A percentile compares a stretch with the other conserved stretches of the same genome.
Evolutionary conservation across 2,888 invertebrate genomes (phyloP).

Genomic region (Neria commutata): DNA sequence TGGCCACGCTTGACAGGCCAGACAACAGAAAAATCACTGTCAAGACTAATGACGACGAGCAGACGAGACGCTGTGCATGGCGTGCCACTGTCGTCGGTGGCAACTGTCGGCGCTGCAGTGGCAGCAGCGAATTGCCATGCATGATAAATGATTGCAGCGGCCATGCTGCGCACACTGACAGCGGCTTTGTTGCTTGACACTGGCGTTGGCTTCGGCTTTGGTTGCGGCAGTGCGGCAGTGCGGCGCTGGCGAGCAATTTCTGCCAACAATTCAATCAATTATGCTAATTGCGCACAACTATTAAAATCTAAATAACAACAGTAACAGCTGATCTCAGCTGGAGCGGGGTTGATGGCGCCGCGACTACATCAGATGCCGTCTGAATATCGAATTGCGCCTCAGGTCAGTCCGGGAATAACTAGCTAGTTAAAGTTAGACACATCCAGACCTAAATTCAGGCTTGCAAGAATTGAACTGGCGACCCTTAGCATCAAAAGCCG

Average conservation of each 20-base stretch:
- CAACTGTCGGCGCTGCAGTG: not conserved
- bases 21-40: constrained; percentile 39
- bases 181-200: no score
- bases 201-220: no score
- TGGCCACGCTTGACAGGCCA: no score
- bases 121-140: not conserved
- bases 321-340: not conserved
- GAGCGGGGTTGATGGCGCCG: no score
- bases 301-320: constrained; percentile 23
- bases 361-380: no score
- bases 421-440: no score
- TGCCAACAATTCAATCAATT: constrained; percentile 44
- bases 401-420: no score
- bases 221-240: not conserved
- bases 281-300: constrained; percentile 45
- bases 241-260: not conserved
- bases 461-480: no score
- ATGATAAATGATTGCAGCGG: not conserved
- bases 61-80: not conserved
- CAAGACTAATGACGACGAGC: constrained; percentile 35
- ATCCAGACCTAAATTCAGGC: no score
- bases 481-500: no score
- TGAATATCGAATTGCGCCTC: no score
- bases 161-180: not conserved
- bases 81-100: not conserved